phyloP scores from a whole-genome alignment of 2,797 vertebrate species.

The Setipinna tenuifilis region DNA sequence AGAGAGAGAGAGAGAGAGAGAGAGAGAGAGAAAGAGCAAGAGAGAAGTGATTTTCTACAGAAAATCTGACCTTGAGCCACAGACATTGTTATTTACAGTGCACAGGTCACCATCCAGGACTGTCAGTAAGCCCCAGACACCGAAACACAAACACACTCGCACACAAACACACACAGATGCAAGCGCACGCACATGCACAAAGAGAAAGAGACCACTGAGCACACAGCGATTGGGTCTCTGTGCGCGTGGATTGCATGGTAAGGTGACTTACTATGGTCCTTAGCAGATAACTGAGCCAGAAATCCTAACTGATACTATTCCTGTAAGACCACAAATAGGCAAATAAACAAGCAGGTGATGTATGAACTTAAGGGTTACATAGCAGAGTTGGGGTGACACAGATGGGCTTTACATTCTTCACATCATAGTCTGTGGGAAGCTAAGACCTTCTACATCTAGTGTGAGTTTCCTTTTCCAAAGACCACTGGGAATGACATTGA shows the following conservation, averaged over 20 bases:
- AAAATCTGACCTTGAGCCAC: neutral
- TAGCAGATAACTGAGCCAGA: neutral
- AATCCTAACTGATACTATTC: neutral
- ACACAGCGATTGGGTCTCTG: neutral
- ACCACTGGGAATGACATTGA: neutral
- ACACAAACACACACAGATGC: neutral
- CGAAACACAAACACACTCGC: constrained; percentile 8
- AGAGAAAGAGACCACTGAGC: neutral
- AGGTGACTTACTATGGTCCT: neutral
- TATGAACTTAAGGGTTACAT: too few relatives aligned
- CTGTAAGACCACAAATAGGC: neutral
- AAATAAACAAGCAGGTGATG: too few relatives aligned
- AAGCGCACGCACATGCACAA: too few relatives aligned
- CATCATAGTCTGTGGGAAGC: too few relatives aligned
- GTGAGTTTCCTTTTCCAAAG: too few relatives aligned
- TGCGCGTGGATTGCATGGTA: neutral
- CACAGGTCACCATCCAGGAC: constrained; percentile 32
- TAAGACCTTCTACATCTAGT: too few relatives aligned
- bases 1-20: neutral
- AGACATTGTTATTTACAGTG: constrained; percentile 30
- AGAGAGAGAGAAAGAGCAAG: neutral
- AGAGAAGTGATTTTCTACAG: neutral
- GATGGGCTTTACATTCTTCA: neutral
- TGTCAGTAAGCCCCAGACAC: constrained; percentile 31
- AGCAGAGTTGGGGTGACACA: neutral